Evolutionary conservation across 1,140 invertebrate species (phyloP).

Genomic region (Zophobas morio): DNA sequence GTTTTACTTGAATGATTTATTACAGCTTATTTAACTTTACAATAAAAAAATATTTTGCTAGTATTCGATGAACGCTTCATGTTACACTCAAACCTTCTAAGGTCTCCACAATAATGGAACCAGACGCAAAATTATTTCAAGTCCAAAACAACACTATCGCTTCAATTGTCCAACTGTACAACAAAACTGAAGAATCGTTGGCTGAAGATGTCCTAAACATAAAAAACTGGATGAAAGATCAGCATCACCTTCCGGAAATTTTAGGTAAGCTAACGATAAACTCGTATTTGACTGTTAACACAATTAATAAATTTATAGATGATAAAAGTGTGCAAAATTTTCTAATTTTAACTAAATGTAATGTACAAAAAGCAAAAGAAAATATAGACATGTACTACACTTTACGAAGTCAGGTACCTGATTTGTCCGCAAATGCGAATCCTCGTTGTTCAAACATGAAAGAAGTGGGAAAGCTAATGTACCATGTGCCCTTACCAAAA

Average conservation of each 20-base stretch:
- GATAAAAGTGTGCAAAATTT: neutral
- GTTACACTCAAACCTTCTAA: too few relatives aligned
- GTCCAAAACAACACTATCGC: too few relatives aligned
- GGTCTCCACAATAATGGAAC: too few relatives aligned
- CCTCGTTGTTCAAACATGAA: neutral
- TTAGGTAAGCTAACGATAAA: neutral
- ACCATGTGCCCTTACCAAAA: neutral
- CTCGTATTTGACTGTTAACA: neutral
- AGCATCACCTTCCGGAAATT: neutral
- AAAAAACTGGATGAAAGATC: neutral
- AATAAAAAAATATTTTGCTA: too few relatives aligned
- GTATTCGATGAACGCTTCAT: too few relatives aligned
- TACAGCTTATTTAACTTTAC: too few relatives aligned
- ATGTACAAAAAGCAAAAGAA: neutral
- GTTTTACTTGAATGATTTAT: too few relatives aligned
- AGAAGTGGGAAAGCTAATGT: neutral
- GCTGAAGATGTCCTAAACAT: neutral
- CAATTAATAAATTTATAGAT: neutral
- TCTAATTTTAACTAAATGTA: neutral
- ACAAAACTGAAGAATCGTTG: neutral
- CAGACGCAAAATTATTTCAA: too few relatives aligned
- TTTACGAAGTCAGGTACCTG: neutral
- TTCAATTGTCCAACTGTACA: neutral
- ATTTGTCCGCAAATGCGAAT: neutral
- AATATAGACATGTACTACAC: neutral